These are phyloP conservation scores for Eupsilia transversa DNA, from an alignment of 2,888 invertebrate genomes.

Conservation along the genomic window DNA sequence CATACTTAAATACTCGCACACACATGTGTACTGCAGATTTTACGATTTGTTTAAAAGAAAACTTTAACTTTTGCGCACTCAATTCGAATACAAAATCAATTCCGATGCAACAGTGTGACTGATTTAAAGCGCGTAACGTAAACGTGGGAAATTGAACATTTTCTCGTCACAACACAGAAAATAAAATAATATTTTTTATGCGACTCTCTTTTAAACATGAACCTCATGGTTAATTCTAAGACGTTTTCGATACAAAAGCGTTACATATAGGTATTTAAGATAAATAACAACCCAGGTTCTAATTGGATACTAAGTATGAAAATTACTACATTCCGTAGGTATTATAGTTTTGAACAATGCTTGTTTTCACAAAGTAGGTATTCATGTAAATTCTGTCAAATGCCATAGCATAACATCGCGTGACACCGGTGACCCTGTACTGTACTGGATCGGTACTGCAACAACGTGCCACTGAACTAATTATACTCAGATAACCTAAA, in stretches of 20 bases:
- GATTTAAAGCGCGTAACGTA: slow-evolving; percentile 48
- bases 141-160: slow-evolving; percentile 48
- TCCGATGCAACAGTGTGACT: slow-evolving; percentile 28
- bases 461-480: slow-evolving; percentile 37
- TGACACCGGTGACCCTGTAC: slow-evolving; percentile 65
- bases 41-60: slow-evolving; percentile 25
- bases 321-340: background rate
- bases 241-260: background rate
- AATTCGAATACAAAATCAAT: slow-evolving; percentile 38
- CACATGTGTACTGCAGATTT: background rate
- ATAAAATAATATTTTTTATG: slow-evolving; percentile 30
- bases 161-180: slow-evolving; percentile 29
- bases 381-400: slow-evolving; percentile 60
- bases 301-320: slow-evolving; percentile 17
- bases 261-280: background rate
- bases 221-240: background rate
- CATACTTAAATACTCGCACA: slow-evolving; percentile 9
- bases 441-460: slow-evolving; percentile 53
- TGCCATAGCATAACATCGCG: slow-evolving; percentile 55
- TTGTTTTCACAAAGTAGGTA: slow-evolving; percentile 24
- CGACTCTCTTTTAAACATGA: slow-evolving; percentile 22
- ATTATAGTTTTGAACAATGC: slow-evolving; percentile 29
- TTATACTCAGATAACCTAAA: slow-evolving; percentile 51
- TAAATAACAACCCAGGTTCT: slow-evolving; percentile 20
- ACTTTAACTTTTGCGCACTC: slow-evolving; percentile 20